These are phyloP conservation scores for Zeuzera pyrina DNA, from an alignment of 2,888 invertebrate species.

Conservation along the genomic window DNA sequence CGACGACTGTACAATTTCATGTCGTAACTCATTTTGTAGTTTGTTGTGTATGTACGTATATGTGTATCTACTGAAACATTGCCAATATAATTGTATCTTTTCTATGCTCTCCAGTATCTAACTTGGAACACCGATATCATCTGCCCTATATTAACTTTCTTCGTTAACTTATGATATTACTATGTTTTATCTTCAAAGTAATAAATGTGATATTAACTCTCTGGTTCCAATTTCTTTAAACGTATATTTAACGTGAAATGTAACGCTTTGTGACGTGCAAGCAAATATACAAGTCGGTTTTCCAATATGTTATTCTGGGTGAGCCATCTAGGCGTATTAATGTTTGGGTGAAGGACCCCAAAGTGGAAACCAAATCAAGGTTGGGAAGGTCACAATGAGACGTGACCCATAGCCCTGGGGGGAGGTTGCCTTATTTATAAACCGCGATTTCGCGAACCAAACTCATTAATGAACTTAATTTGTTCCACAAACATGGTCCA, in stretches of 20 bases:
- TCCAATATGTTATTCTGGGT: constrained; percentile 39
- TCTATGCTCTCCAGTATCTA: constrained; percentile 53
- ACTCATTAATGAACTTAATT: constrained; percentile 36
- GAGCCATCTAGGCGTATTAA: constrained; percentile 51
- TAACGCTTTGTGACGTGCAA: no score
- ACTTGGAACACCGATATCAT: constrained; percentile 61
- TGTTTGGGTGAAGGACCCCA: constrained; percentile 75
- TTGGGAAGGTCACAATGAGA: constrained; percentile 82
- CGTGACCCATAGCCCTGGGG: constrained; percentile 76
- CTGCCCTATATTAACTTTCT: constrained; percentile 7
- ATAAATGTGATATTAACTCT: no score
- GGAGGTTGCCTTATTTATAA: constrained; percentile 39
- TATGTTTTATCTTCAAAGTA: not conserved
- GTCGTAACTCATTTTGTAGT: constrained; percentile 66
- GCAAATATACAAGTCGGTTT: constrained; percentile 35
- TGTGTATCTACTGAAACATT: constrained; percentile 63
- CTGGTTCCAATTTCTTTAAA: no score
- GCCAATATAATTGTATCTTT: constrained; percentile 52
- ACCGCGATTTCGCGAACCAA: constrained; percentile 38
- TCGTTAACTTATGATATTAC: not conserved
- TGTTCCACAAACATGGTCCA: constrained; percentile 36
- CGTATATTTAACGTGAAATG: no score
- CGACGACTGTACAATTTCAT: constrained; percentile 65
- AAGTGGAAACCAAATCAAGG: constrained; percentile 89
- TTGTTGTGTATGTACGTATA: constrained; percentile 70